phyloP scores from a whole-genome alignment of 1,140 invertebrate species.

The Drusus annulatus region DNA sequence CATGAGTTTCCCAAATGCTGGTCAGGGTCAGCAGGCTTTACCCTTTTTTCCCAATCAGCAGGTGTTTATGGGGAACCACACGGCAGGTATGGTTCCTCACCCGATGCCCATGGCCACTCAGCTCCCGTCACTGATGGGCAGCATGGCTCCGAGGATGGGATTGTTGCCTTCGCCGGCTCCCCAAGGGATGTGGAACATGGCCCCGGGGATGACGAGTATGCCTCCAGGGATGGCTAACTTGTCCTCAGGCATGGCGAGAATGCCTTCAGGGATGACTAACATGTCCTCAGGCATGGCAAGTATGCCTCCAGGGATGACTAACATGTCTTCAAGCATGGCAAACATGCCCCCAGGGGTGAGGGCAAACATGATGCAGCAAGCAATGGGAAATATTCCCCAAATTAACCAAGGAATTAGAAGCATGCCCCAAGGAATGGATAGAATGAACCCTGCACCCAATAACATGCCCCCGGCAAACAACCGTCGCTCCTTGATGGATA shows the following conservation, averaged over 20 bases:
- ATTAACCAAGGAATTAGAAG: background rate
- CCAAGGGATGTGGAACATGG: background rate
- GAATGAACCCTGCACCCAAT: too few relatives aligned
- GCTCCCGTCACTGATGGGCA: background rate
- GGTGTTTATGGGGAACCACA: background rate
- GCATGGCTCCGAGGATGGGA: background rate
- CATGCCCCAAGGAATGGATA: constrained; percentile 3
- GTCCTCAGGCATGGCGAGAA: background rate
- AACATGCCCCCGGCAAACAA: background rate
- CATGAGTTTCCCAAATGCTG: background rate
- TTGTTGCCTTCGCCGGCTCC: too few relatives aligned
- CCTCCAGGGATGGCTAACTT: background rate
- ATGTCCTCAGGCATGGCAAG: background rate
- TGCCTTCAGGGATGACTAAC: background rate
- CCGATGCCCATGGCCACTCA: too few relatives aligned
- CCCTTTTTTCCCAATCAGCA: background rate
- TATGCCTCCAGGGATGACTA: background rate
- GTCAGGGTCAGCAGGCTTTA: background rate
- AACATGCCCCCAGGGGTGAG: constrained; percentile 8
- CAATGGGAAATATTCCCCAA: background rate
- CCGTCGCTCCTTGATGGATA: background rate
- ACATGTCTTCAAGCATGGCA: background rate
- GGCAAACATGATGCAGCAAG: background rate
- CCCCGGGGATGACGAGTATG: background rate
- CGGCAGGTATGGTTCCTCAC: background rate